phyloP scores from a whole-genome alignment of 2,797 vertebrate species.

The Parotocinclus haroldoi region DNA sequence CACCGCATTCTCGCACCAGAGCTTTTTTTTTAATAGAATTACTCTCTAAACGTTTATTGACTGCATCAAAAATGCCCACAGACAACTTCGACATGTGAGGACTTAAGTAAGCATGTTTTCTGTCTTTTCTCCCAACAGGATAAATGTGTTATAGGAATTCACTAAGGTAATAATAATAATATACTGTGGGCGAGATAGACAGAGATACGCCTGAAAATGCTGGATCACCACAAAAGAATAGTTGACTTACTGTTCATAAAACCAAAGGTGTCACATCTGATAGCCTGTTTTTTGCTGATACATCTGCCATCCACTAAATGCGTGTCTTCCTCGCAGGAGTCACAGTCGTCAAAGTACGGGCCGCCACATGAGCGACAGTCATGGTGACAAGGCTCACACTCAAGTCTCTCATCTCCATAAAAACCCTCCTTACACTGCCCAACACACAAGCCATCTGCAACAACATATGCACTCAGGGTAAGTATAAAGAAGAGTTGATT shows the following conservation, averaged over 20 bases:
- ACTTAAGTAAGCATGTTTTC: too few relatives aligned
- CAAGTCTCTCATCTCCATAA: conserved; percentile 57
- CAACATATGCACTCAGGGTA: not conserved
- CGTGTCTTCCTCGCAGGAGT: conserved; percentile 65
- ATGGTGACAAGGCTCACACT: conserved; percentile 71
- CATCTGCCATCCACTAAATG: conserved; percentile 66
- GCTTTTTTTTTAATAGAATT: too few relatives aligned
- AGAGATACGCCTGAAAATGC: too few relatives aligned
- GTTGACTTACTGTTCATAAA: conserved; percentile 60
- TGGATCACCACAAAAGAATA: not conserved
- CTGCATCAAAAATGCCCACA: too few relatives aligned
- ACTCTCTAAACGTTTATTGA: too few relatives aligned
- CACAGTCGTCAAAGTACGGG: conserved; percentile 69
- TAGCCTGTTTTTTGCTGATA: not conserved
- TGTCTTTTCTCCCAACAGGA: too few relatives aligned
- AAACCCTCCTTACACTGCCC: conserved; percentile 64
- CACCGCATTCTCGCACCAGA: too few relatives aligned
- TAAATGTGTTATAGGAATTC: too few relatives aligned
- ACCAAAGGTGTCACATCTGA: conserved; percentile 42
- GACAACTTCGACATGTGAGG: too few relatives aligned
- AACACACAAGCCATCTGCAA: conserved; percentile 65
- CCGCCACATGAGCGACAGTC: conserved; percentile 66
- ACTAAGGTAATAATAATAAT: too few relatives aligned
- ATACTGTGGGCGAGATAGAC: too few relatives aligned
- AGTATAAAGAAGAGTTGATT: not conserved